Percentiles rank a stretch among this genome's conserved stretches.
Conservation (phyloP, 2,888 invertebrate genomes). For the Drosophila nigricruria region DNA sequence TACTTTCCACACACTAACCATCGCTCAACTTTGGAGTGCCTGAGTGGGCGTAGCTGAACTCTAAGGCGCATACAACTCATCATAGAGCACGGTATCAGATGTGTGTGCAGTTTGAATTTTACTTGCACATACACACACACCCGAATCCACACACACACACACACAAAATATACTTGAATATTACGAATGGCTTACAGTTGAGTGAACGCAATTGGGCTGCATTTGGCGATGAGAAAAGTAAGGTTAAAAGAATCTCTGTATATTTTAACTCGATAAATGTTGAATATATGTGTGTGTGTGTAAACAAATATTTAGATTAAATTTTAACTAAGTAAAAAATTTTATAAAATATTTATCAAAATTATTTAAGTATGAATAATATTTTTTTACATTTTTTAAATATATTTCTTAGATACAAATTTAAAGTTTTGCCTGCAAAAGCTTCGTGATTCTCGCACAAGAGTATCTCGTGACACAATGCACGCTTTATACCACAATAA, state of each 20-base stretch:
- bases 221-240: conserved; percentile 15
- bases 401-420: no score
- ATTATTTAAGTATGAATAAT: no score
- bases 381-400: background rate
- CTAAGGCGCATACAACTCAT: conserved; percentile 35
- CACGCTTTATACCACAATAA: background rate
- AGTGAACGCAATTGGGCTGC: conserved; percentile 38
- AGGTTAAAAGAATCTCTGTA: background rate
- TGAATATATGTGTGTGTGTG: background rate
- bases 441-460: background rate
- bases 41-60: conserved; percentile 14
- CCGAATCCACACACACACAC: background rate
- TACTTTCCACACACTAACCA: conserved; percentile 27
- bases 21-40: conserved; percentile 6
- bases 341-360: background rate
- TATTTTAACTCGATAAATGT: background rate
- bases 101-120: conserved; percentile 31
- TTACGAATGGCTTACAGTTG: conserved; percentile 19
- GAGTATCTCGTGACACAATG: background rate
- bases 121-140: background rate
- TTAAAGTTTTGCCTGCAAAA: background rate
- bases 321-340: background rate
- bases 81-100: conserved; percentile 26
- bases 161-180: background rate
- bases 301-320: background rate